Base-by-base conservation (phyloP, 2,113 vertebrate species). In the Psittacus erithacus region DNA sequence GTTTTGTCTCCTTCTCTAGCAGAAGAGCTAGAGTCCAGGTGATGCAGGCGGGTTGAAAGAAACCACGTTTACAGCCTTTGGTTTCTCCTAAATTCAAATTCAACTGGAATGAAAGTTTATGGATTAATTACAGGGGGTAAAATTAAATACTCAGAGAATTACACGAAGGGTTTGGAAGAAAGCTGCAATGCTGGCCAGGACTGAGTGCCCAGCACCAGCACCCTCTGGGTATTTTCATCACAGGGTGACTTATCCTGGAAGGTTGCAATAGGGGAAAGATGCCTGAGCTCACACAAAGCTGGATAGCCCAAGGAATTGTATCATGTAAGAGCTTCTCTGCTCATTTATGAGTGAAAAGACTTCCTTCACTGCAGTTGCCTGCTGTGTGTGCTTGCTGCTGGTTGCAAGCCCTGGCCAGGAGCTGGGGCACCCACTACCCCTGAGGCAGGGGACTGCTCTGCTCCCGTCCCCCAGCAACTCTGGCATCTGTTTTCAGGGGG, bases 221-320 rank as follows among this genome's bases (percentile, higher is more conserved):
- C 17, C 3, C 0, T 11, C 29, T 0, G 0, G 3, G 25, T 31
- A 7, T 44, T 52, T 55, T 43, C 50, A 25, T 62, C 47, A 67
- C 31, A 39, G n/a, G 50, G 68, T 63, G 43, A 7, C 17, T 27
- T 46, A 12, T 22, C n/a, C 62, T 33, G 35, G 31, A n/a, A n/a
- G 18, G 28, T 17, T 35, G 44, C 52, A 10, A 1, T 17, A 35
- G 7, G 9, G 31, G 27, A 35, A 41, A 62, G 13, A 44, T 11
- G 13, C 11, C n/a, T 50, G 29, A 29, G 20, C 52, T 41, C 10
- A 13, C n/a, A 19, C 1, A 22, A 50, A 59, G 44, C 39, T 6
- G 4, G 17, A 38, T 53, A 50, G 28, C 47, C 29, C 35, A 6
- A 47, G 77, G 16, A 38, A 22, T 35, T 0, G 0, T 12, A 27